Evolutionary conservation across 2,113 vertebrate species (phyloP).

Genomic region (Herpetotheres cachinnans): DNA sequence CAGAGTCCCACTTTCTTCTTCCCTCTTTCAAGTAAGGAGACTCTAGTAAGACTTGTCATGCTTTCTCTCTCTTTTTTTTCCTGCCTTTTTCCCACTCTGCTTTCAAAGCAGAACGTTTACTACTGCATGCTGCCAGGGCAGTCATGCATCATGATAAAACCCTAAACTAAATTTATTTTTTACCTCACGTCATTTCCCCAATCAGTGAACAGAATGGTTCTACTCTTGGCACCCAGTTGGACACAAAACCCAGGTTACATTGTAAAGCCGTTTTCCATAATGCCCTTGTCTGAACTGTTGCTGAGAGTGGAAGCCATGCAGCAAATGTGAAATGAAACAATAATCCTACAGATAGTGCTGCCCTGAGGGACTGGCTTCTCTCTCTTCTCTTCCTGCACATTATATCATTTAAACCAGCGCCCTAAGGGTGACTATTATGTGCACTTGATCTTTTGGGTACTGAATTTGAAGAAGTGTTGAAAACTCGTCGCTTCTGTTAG

Average conservation of each 20-base stretch:
- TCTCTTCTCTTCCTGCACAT: background rate
- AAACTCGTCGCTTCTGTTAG: background rate
- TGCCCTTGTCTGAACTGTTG: background rate
- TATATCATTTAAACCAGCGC: background rate
- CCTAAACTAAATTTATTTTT: background rate
- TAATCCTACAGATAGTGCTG: background rate
- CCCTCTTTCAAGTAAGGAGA: background rate
- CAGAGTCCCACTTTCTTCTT: background rate
- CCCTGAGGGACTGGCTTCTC: background rate
- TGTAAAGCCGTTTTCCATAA: background rate
- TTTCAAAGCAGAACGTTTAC: background rate
- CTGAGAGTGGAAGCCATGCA: background rate
- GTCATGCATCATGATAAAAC: background rate
- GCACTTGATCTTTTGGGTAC: background rate
- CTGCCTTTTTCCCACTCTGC: background rate
- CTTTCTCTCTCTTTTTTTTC: background rate
- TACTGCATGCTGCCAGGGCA: background rate
- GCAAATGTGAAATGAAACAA: background rate
- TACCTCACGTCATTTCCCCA: background rate
- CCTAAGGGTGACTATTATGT: background rate
- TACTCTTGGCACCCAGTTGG: background rate
- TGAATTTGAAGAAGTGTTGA: background rate
- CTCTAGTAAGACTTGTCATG: background rate
- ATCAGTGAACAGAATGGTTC: background rate
- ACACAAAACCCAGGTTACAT: background rate